Evolutionary conservation across 2,797 vertebrate species (phyloP).

Genomic region (Malacoraja senta): DNA sequence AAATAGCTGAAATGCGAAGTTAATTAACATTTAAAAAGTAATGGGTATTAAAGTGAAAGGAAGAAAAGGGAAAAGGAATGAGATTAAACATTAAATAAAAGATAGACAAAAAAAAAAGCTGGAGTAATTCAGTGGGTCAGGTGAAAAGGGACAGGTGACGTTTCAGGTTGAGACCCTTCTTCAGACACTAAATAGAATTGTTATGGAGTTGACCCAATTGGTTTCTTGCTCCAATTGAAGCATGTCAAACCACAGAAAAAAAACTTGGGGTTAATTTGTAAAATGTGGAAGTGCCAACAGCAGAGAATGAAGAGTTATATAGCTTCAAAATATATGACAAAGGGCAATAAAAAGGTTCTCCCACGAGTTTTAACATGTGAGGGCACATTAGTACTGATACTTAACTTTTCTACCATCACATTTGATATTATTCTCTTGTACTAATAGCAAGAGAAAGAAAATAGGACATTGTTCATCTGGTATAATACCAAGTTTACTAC

Average conservation of each 20-base stretch:
- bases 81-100: too few species aligned
- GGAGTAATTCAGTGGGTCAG: too few species aligned
- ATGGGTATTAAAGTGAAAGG: too few species aligned
- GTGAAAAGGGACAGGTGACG: too few species aligned
- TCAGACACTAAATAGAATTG: too few species aligned
- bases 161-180: too few species aligned
- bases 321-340: neutral
- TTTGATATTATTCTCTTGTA: neutral
- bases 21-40: neutral
- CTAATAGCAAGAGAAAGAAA: neutral
- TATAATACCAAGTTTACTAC: neutral
- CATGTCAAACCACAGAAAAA: neutral
- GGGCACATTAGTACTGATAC: neutral
- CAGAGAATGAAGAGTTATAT: neutral
- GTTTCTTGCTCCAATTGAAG: too few species aligned
- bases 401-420: neutral
- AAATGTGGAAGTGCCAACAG: neutral
- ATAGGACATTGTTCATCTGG: neutral
- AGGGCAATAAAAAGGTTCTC: neutral
- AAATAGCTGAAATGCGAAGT: neutral
- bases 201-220: too few species aligned
- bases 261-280: neutral
- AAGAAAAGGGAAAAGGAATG: too few species aligned
- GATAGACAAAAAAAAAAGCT: too few species aligned
- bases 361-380: neutral